Evolutionary conservation across 2,797 vertebrate species (phyloP), one percentile per base, ranked within the genome.

Genomic region (Garrulus glandarius): DNA sequence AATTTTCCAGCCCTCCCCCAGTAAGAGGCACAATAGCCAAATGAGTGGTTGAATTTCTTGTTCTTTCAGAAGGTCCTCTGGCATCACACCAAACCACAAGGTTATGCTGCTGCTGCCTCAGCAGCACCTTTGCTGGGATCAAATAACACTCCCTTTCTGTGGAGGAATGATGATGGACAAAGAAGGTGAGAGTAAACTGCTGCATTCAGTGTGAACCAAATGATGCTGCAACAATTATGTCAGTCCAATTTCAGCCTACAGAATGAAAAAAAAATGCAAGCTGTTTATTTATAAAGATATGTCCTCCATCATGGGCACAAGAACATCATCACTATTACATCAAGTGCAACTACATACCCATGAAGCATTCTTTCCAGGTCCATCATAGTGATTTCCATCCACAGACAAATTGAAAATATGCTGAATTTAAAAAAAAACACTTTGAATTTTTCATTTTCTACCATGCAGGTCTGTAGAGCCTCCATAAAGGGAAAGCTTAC

Each of bases 121-220:
- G 75, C 84, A 89, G 46, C 50, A 85, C 49, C 32, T 93, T 74
- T 46, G 17, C 49, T 74, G 37, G n/a, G 13, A 80, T 76, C 29
- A 52, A 67, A 13, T 53, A 77, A 63, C 27, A 37, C 6, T 15
- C 8, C 11, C 34, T 44, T 43, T 41, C 39, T 60, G 36, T 20
- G 37, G 13, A 27, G 12, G 57, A 84, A 87, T 15, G 20, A 23
- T 37, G 47, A 79, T 15, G 29, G 13, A 15, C 43, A 81, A 79
- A 80, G 84, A 71, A 87, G 17, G 37, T 2, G 13, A 89, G 13
- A 23, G 56, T 7, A 82, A 89, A 87, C 20, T 75, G 55, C 55
- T 61, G 36, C 7, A 29, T 8, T n/a, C 12, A 2, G 10, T 30
- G 22, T 84, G 57, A 47, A 39, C 20, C 20, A 29, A 11, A 23